Evolutionary conservation across 1,140 invertebrate species (phyloP), one percentile per base, ranked within the genome.

Genomic region (Himalopsyche phryganea): DNA sequence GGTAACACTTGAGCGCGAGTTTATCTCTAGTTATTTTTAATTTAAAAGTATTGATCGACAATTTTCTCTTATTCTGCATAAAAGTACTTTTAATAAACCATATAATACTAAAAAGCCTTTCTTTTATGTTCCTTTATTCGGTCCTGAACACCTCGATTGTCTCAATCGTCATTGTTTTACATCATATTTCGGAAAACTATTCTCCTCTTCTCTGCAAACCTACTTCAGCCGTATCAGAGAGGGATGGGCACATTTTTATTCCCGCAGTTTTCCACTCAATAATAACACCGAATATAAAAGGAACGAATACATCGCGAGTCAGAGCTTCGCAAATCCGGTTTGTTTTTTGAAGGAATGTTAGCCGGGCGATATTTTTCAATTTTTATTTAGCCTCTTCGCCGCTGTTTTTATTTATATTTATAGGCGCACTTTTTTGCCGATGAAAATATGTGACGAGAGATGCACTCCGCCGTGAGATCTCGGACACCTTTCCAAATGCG

Each of bases 361-460:
- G 32, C 48, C 41, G 45, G 48, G 60, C 60, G 60, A 58, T 61
- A 57, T 61, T 61, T 61, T 57, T 58, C 54, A 51, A 58, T 61
- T 61, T 58, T 57, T 56, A 55, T 61, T 51, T 40, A 41, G 19
- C 53, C 54, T 61, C 51, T 56, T 56, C 49, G 23, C 23, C 23
- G 56, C 40, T 51, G 38, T 63, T 63, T 63, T 63, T 59, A 50
- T 63, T 55, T 59, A 60, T 60, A 63, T 63, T 63, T 60, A 63
- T 63, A 58, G 61, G 50, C 47, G 44, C 50, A 47, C 35, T 60
- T 64, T 64, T 64, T 60, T 50, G 9, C 53, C 53, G 49, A 49
- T 46, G 57, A 58, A 64, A 60, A 60, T 64, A 64, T 64, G 62
- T 60, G 62, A 64, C 58, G 62, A 60, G 61, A 56, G 57, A 57